Evolutionary conservation across 1,140 invertebrate genomes (phyloP).

Genomic region (Drosophila insularis): DNA sequence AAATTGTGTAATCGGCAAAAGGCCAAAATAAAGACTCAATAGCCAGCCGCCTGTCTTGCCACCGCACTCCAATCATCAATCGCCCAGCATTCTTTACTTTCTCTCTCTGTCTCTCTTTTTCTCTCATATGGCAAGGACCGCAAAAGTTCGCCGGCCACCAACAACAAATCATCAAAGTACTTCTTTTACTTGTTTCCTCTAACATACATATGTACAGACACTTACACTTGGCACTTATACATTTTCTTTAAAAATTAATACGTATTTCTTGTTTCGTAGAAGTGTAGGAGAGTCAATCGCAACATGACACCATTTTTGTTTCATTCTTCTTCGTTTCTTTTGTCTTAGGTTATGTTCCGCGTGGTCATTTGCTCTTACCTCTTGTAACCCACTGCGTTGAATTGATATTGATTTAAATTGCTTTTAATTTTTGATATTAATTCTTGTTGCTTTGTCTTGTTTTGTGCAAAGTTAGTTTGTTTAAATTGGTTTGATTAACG

Average conservation of each 20-base stretch:
- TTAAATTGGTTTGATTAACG: slow-evolving; percentile 22
- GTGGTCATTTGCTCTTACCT: slow-evolving; percentile 64
- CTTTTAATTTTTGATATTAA: slow-evolving; percentile 25
- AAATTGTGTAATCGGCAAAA: slow-evolving; percentile 64
- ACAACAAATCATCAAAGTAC: slow-evolving; percentile 39
- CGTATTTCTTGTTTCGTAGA: slow-evolving; percentile 1
- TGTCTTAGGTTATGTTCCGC: slow-evolving; percentile 81
- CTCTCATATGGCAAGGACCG: slow-evolving; percentile 21
- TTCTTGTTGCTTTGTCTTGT: not conserved
- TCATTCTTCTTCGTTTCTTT: slow-evolving; percentile 27
- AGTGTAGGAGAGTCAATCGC: slow-evolving; percentile 10
- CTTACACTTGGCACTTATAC: slow-evolving; percentile 17
- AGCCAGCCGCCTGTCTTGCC: slow-evolving; percentile 14
- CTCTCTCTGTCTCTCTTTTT: not conserved
- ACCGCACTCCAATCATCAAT: not conserved
- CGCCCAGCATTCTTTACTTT: not conserved
- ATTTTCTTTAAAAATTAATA: not conserved
- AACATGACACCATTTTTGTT: slow-evolving; percentile 64
- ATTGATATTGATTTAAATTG: slow-evolving; percentile 31
- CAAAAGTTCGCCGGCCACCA: slow-evolving; percentile 28
- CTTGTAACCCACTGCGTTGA: slow-evolving; percentile 50
- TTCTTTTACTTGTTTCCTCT: slow-evolving; percentile 41
- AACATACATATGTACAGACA: slow-evolving; percentile 17
- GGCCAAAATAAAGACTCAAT: slow-evolving; percentile 9
- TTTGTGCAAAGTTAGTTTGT: slow-evolving; percentile 10